Evolutionary conservation across 2,113 vertebrate genomes (phyloP).

Genomic region (Forbesichthys agassizii): DNA sequence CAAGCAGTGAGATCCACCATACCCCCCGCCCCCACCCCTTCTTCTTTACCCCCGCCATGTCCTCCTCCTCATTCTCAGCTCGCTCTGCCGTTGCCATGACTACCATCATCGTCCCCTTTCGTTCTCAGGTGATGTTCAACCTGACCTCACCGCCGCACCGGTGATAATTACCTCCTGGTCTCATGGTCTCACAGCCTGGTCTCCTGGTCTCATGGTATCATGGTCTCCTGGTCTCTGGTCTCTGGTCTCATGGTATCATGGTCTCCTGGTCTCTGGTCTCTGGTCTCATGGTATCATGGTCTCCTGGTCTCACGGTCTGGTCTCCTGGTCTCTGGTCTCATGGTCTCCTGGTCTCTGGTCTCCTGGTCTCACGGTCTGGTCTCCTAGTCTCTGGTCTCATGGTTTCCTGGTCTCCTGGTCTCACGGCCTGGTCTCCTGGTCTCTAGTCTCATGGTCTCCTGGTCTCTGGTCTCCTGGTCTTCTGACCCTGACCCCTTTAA

Average conservation of each 20-base stretch:
- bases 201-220: too few relatives aligned
- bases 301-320: too few relatives aligned
- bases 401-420: background rate
- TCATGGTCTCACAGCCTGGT: too few relatives aligned
- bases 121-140: conserved; percentile 69
- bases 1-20: conserved; percentile 71
- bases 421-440: too few relatives aligned
- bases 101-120: conserved; percentile 64
- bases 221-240: background rate
- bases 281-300: too few relatives aligned
- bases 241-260: too few relatives aligned
- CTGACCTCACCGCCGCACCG: conserved; percentile 66
- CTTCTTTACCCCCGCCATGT: conserved; percentile 50
- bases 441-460: background rate
- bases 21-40: conserved; percentile 33
- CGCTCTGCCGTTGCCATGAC: background rate
- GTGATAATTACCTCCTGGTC: conserved; percentile 61
- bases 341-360: background rate
- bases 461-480: too few relatives aligned
- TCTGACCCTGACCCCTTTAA: too few relatives aligned
- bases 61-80: conserved; percentile 34
- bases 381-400: too few relatives aligned
- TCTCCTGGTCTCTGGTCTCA: background rate
- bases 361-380: too few relatives aligned
- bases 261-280: too few relatives aligned